Conservation (phyloP, 2,888 invertebrate species). For the Caenorhabditis imperialis region DNA sequence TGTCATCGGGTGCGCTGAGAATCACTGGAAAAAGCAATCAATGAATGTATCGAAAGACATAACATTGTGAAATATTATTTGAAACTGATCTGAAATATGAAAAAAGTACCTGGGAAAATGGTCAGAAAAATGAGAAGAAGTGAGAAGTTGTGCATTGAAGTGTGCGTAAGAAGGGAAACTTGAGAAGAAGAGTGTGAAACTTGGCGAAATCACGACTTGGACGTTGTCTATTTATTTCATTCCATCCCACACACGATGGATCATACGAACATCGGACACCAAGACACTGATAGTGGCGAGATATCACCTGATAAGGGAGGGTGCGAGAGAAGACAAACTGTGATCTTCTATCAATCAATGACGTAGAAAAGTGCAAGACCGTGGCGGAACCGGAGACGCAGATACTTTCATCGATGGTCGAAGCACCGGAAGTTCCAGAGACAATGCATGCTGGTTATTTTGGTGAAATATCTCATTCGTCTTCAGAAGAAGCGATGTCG, state of each 20-base stretch:
- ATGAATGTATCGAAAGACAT: background rate
- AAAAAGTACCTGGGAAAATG: constrained; percentile 21
- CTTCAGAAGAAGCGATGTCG: too few relatives aligned
- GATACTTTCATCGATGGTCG: constrained; percentile 32
- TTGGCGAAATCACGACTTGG: constrained; percentile 44
- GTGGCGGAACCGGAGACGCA: constrained; percentile 17
- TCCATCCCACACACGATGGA: constrained; percentile 32
- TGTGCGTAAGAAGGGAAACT: background rate
- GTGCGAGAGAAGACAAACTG: constrained; percentile 27
- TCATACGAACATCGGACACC: constrained; percentile 18
- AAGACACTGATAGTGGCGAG: constrained; percentile 16
- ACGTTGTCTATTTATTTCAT: constrained; percentile 37
- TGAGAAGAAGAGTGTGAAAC: constrained; percentile 29
- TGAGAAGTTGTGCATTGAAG: constrained; percentile 14
- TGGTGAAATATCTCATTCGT: too few relatives aligned
- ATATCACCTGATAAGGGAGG: constrained; percentile 31
- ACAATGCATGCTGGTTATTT: constrained; percentile 35
- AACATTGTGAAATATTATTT: background rate
- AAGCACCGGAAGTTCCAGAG: constrained; percentile 38
- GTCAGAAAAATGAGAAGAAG: constrained; percentile 8
- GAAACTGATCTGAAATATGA: background rate
- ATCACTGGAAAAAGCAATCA: constrained; percentile 9
- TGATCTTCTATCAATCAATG: constrained; percentile 53
- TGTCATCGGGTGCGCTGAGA: constrained; percentile 11
- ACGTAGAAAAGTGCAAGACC: constrained; percentile 34